phyloP scores from a whole-genome alignment of 2,888 invertebrate species.

The Empis stercorea region DNA sequence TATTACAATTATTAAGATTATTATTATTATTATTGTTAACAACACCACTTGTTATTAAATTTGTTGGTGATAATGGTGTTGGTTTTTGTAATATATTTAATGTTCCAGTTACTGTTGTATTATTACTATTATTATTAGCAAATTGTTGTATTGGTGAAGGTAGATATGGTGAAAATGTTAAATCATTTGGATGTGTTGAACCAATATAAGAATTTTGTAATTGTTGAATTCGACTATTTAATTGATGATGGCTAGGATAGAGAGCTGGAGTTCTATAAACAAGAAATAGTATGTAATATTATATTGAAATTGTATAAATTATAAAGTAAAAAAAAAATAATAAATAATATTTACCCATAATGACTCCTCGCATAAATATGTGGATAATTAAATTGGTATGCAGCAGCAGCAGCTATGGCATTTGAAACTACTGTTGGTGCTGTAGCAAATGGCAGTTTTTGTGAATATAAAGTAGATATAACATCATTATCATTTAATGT shows the following conservation, averaged over 20 bases:
- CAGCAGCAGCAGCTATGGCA: slow-evolving; percentile 17
- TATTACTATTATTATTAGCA: not conserved
- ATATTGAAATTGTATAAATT: too few relatives aligned
- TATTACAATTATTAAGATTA: not conserved
- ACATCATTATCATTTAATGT: slow-evolving; percentile 7
- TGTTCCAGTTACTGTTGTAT: slow-evolving; percentile 8
- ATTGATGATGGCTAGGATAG: slow-evolving; percentile 15
- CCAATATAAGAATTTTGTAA: not conserved
- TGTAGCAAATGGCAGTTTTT: slow-evolving; percentile 16
- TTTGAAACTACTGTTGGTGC: slow-evolving; percentile 12
- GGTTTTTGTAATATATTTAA: slow-evolving; percentile 4
- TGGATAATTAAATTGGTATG: slow-evolving; percentile 21
- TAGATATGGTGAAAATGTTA: slow-evolving; percentile 18
- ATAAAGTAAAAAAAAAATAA: slow-evolving; percentile 7
- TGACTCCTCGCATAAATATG: slow-evolving; percentile 18
- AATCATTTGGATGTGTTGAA: slow-evolving; percentile 7
- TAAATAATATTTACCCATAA: not conserved
- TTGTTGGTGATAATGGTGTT: slow-evolving; percentile 4
- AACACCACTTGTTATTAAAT: not conserved
- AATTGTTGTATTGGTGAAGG: slow-evolving; percentile 10
- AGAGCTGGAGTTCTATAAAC: slow-evolving; percentile 14
- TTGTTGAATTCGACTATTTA: slow-evolving; percentile 13
- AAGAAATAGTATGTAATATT: slow-evolving; percentile 2
- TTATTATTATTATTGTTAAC: not conserved
- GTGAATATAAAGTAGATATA: slow-evolving; percentile 15